Percentiles rank a stretch among this genome's conserved stretches.
These are phyloP conservation scores for Panzeria rudis DNA, from an alignment of 2,888 invertebrate species.

Conservation along the genomic window DNA sequence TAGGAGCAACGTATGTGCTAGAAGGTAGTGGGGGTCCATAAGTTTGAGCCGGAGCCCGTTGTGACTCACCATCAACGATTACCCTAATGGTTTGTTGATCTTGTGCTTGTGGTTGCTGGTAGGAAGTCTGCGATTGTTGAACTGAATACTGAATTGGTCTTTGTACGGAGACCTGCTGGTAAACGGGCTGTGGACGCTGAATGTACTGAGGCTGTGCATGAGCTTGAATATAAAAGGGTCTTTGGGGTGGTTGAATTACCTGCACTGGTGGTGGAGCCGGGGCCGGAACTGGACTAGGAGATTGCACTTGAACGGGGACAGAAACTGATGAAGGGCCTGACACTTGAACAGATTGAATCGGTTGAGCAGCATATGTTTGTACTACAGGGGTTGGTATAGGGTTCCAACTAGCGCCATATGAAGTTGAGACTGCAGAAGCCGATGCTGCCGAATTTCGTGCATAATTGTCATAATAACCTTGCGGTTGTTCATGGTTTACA, in stretches of 20 bases:
- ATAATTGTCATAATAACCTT: constrained; percentile 48
- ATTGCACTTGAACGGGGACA: constrained; percentile 25
- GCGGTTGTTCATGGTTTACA: constrained; percentile 65
- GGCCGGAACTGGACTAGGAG: constrained; percentile 30
- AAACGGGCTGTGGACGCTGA: constrained; percentile 71
- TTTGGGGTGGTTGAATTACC: constrained; percentile 63
- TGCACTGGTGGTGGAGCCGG: constrained; percentile 9
- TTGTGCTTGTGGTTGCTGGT: constrained; percentile 28
- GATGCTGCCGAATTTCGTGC: constrained; percentile 23
- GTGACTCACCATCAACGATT: constrained; percentile 50
- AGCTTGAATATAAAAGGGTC: constrained; percentile 59
- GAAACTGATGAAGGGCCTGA: constrained; percentile 30
- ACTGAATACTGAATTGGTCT: constrained; percentile 69
- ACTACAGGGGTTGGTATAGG: constrained; percentile 45
- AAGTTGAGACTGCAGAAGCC: constrained; percentile 57
- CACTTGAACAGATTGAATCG: constrained; percentile 29
- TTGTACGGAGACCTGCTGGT: constrained; percentile 74
- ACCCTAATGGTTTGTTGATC: constrained; percentile 44
- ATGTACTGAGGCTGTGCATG: constrained; percentile 54
- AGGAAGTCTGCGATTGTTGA: constrained; percentile 40
- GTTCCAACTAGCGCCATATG: constrained; percentile 61
- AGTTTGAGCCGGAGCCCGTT: constrained; percentile 51
- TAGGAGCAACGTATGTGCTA: constrained; percentile 12
- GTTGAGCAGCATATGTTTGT: constrained; percentile 39
- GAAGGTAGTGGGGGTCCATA: constrained; percentile 58